These are phyloP conservation scores for Lagocephalus sceleratus DNA, from an alignment of 2,797 vertebrate species.

Conservation along the genomic window DNA sequence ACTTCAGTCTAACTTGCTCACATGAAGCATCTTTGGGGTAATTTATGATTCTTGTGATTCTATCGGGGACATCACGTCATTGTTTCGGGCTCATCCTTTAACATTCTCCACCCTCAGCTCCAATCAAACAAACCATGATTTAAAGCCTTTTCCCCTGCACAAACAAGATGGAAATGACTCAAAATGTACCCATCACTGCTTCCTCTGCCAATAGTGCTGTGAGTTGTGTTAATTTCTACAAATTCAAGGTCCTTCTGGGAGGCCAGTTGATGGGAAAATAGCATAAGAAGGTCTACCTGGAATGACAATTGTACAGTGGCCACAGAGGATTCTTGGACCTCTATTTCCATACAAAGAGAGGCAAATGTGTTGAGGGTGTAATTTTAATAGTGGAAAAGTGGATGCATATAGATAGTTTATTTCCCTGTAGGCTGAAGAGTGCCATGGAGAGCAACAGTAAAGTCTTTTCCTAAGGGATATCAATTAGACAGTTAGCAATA, in stretches of 20 bases:
- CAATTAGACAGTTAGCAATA: slow-evolving; percentile 60
- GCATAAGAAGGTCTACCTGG: slow-evolving; percentile 46
- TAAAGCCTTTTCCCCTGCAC: slow-evolving; percentile 36
- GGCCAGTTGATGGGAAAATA: slow-evolving; percentile 51
- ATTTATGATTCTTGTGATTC: slow-evolving; percentile 36
- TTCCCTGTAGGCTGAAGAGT: slow-evolving; percentile 48
- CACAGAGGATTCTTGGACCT: slow-evolving; percentile 38
- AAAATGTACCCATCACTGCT: slow-evolving; percentile 37
- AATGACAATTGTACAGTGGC: slow-evolving; percentile 51
- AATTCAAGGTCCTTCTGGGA: slow-evolving; percentile 44
- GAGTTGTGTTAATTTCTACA: slow-evolving; percentile 38
- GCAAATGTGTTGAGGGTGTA: slow-evolving; percentile 54
- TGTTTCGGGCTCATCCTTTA: slow-evolving; percentile 49
- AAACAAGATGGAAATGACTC: slow-evolving; percentile 60
- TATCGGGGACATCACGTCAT: slow-evolving; percentile 33
- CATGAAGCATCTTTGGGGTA: slow-evolving; percentile 24
- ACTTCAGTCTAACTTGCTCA: slow-evolving; percentile 20
- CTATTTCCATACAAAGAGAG: slow-evolving; percentile 67
- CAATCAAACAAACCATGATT: slow-evolving; percentile 49
- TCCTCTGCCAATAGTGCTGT: slow-evolving; percentile 29
- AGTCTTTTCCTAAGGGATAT: slow-evolving; percentile 54
- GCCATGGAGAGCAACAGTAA: slow-evolving; percentile 49
- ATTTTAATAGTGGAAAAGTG: slow-evolving; percentile 50
- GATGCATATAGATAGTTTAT: slow-evolving; percentile 57
- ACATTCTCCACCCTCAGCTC: slow-evolving; percentile 45